phyloP scores from a whole-genome alignment of 2,888 invertebrate genomes.

The Heterodera filipjevi region DNA sequence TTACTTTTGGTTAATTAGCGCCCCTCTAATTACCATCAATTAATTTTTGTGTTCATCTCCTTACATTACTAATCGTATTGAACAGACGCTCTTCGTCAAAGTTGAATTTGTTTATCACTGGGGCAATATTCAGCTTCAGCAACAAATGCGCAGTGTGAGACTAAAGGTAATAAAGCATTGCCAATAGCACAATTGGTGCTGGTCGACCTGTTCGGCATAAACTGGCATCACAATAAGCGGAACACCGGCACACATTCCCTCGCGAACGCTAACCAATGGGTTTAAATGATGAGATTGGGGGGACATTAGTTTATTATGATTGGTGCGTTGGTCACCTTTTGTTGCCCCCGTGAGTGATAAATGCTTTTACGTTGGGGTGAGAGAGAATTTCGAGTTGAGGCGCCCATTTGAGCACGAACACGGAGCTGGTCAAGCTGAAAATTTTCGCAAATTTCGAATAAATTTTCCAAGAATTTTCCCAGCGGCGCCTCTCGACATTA shows the following conservation, averaged over 20 bases:
- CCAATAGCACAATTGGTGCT: background rate
- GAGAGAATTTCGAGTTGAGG: constrained; percentile 46
- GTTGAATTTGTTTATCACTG: constrained; percentile 39
- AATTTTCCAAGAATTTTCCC: background rate
- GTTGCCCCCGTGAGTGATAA: constrained; percentile 46
- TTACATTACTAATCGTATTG: constrained; percentile 34
- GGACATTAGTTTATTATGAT: no score
- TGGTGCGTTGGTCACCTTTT: no score
- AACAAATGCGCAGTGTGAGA: constrained; percentile 43
- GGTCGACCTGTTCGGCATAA: constrained; percentile 36
- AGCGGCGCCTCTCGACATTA: no score
- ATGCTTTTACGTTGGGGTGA: constrained; percentile 42
- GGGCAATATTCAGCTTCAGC: constrained; percentile 33
- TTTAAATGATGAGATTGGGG: no score
- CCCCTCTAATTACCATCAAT: no score
- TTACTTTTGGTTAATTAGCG: no score
- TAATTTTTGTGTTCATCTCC: background rate
- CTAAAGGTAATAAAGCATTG: background rate
- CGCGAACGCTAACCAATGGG: constrained; percentile 31
- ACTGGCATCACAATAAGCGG: constrained; percentile 40
- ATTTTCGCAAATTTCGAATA: no score
- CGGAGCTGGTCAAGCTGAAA: constrained; percentile 13
- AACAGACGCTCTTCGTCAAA: constrained; percentile 27
- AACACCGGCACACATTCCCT: constrained; percentile 33
- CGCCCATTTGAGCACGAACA: constrained; percentile 43